A percentile compares a stretch with the other conserved stretches of the same genome.
These are phyloP conservation scores for Lonchura striata DNA, from an alignment of 2,113 vertebrate species.

Conservation along the genomic window DNA sequence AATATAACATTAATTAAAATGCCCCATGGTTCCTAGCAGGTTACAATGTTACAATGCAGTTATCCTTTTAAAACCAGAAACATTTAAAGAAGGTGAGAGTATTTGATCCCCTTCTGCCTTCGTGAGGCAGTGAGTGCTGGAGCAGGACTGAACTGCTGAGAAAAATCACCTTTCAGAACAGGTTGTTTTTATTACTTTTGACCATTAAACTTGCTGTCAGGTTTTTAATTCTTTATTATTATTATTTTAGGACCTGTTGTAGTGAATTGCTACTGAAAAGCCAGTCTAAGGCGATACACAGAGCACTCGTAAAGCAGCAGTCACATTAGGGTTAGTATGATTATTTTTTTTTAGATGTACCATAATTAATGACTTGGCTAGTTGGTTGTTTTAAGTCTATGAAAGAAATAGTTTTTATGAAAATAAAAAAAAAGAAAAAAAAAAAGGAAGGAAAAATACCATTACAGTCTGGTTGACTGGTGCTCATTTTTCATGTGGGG, in stretches of 20 bases:
- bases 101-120: constrained; percentile 53
- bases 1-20: constrained; percentile 39
- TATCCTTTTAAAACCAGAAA: constrained; percentile 52
- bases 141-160: constrained; percentile 60
- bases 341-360: constrained; percentile 78
- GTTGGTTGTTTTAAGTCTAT: constrained; percentile 79
- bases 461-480: constrained; percentile 70
- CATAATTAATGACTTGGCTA: constrained; percentile 80
- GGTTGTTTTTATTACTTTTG: constrained; percentile 67
- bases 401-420: constrained; percentile 80
- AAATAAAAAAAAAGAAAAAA: constrained; percentile 23
- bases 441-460: constrained; percentile 38
- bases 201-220: constrained; percentile 73
- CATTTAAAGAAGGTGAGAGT: constrained; percentile 17
- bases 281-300: constrained; percentile 72
- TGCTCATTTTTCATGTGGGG: constrained; percentile 48
- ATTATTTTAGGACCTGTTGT: constrained; percentile 78
- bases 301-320: constrained; percentile 81
- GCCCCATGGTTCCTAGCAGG: constrained; percentile 46
- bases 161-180: constrained; percentile 56
- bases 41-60: constrained; percentile 49
- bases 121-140: constrained; percentile 50
- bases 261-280: constrained; percentile 83
- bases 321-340: constrained; percentile 82
- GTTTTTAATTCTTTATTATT: constrained; percentile 77